Conservation (phyloP, 2,113 vertebrate genomes). For the Apodemus speciosus region DNA sequence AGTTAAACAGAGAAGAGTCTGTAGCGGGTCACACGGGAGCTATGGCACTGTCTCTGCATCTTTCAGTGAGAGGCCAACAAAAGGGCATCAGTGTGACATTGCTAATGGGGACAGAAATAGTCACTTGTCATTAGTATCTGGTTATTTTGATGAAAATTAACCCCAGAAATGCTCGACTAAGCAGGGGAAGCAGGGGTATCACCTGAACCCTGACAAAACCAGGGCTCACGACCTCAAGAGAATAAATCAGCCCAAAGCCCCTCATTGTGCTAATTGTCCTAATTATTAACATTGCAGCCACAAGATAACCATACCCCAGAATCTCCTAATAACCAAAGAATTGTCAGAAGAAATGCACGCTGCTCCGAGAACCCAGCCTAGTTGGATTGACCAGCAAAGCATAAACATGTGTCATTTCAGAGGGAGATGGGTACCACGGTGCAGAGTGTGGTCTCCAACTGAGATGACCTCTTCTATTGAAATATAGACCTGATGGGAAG, state of each 20-base stretch:
- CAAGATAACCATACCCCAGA: neutral
- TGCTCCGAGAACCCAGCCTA: conserved; percentile 16
- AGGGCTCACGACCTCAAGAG: conserved; percentile 51
- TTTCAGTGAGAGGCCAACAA: conserved; percentile 68
- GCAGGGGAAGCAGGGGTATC: conserved; percentile 25
- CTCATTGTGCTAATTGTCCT: conserved; percentile 60
- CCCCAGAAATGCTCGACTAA: conserved; percentile 72
- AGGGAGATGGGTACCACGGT: neutral
- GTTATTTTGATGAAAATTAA: conserved; percentile 78
- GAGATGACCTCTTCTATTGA: neutral
- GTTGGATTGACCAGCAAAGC: neutral
- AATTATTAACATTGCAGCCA: conserved; percentile 57
- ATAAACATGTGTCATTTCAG: neutral
- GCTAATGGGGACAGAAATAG: conserved; percentile 70
- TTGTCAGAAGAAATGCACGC: conserved; percentile 23
- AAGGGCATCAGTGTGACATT: conserved; percentile 72
- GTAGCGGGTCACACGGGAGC: conserved; percentile 56
- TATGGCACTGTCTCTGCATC: conserved; percentile 7
- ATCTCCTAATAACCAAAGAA: conserved; percentile 17
- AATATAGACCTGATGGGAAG: neutral
- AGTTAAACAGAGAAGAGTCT: conserved; percentile 47
- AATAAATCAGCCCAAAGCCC: conserved; percentile 67
- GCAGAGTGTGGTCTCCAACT: neutral
- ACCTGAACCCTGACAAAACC: conserved; percentile 70
- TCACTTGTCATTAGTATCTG: conserved; percentile 76